Conservation (phyloP, 2,888 invertebrate genomes). For the Melolontha melolontha region DNA sequence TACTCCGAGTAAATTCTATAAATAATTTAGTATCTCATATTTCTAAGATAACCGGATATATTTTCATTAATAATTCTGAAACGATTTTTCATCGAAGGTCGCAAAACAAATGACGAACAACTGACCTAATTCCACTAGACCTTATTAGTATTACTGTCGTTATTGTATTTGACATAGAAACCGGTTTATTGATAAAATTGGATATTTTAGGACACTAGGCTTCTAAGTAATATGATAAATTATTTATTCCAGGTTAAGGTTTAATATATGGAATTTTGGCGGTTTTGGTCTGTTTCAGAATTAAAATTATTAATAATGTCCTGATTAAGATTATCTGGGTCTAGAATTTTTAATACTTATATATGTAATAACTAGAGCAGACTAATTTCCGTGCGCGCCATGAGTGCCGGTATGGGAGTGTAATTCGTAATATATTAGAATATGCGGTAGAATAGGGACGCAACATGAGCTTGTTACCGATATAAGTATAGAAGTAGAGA, state of each 20-base stretch:
- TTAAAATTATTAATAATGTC: no score
- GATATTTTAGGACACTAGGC: neutral
- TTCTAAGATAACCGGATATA: conserved; percentile 6
- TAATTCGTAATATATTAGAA: no score
- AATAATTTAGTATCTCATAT: neutral
- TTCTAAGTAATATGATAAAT: conserved; percentile 7
- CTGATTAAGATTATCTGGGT: no score
- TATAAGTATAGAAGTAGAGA: no score
- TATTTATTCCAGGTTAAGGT: neutral
- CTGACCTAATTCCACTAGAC: conserved; percentile 25
- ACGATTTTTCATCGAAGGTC: conserved; percentile 22
- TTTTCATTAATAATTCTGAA: conserved; percentile 20
- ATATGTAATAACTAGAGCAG: no score
- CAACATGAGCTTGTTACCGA: no score
- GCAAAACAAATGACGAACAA: conserved; percentile 8
- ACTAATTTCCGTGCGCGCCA: no score
- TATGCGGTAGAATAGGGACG: no score
- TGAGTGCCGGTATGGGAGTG: no score
- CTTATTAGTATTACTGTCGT: conserved; percentile 12
- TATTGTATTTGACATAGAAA: conserved; percentile 9
- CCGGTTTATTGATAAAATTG: conserved; percentile 1
- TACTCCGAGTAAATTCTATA: conserved; percentile 5
- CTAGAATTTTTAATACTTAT: no score
- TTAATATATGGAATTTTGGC: no score
- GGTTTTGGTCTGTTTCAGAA: no score